phyloP scores from a whole-genome alignment of 2,113 vertebrate species.

The Okapia johnstoni region DNA sequence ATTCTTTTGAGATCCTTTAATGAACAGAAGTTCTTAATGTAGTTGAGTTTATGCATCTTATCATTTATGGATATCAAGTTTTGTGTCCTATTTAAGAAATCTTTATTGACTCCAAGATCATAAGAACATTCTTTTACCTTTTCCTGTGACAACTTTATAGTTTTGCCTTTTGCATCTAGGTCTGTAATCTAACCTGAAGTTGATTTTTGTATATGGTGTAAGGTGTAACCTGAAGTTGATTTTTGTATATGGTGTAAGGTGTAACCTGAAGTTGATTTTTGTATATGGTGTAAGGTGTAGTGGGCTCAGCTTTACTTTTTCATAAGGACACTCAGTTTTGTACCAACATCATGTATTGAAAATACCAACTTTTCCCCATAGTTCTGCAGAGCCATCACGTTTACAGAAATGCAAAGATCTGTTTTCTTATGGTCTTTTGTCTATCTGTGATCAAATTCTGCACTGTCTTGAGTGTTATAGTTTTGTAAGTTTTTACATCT shows the following conservation, averaged over 20 bases:
- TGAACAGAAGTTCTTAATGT: neutral
- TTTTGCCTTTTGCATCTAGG: neutral
- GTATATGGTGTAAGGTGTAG: neutral
- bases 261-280: neutral
- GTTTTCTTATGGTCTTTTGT: neutral
- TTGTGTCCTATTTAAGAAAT: neutral
- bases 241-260: too few relatives aligned
- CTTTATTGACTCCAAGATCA: neutral
- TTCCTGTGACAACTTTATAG: neutral
- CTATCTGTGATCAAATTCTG: neutral
- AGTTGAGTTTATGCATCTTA: neutral
- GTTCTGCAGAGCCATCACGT: neutral
- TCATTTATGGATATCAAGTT: neutral
- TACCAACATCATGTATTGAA: neutral
- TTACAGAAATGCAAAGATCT: neutral
- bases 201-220: neutral
- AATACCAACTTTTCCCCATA: neutral
- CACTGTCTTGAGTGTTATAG: neutral
- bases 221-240: neutral
- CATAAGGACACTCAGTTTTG: neutral
- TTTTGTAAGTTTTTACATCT: neutral
- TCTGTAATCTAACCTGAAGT: neutral
- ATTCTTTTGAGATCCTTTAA: neutral
- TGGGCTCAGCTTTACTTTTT: neutral
- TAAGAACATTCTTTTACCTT: neutral